Evolutionary conservation across 1,140 invertebrate genomes (phyloP), one percentile per base, ranked within the genome.

Genomic region (Drosophila elegans): DNA sequence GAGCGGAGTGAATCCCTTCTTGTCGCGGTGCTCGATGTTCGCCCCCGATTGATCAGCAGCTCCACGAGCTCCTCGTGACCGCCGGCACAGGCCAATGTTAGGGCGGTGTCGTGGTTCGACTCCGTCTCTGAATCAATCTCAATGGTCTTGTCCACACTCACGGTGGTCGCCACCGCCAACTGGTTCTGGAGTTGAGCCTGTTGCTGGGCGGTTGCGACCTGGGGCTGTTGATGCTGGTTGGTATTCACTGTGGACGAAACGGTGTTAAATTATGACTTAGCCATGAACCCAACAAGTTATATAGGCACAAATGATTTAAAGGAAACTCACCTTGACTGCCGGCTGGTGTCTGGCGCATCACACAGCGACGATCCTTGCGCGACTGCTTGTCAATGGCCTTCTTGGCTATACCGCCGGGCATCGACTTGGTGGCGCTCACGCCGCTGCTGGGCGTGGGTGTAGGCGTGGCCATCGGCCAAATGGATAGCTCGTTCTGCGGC

Each of bases 1-100:
- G 3, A 99, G 93, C 3, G 99, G 98, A 0, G 99, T 99, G 92
- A 99, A 99, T 34, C 98, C 98, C 93, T 99, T 99, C 93, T 99
- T 99, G 92, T 99, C 99, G 4, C 98, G 94, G 93, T 99, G 99
- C 93, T 99, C 97, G 91, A 99, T 99, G 93, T 99, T 96, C 1
- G 98, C 98, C 46, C 97, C 69, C 98, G 95, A 59, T 95, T 95
- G 2, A 99, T 94, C 16, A 99, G 94, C 78, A 99, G 94, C 92
- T 97, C 96, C 5, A 99, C 98, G 0, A 99, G 94, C 85, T 99
- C 98, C 89, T 98, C 97, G 92, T 99, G 98, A 1, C 98, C 99
- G 60, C 98, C 98, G 67, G 98, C 97, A 94, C 98, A 99, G 11
- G 98, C 99, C 54, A 99, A 93, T 5, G 98, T 99, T 29, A 99